Evolutionary conservation across 2,113 vertebrate species (phyloP), one percentile per base, ranked within the genome.

Genomic region (Entosphenus tridentatus): DNA sequence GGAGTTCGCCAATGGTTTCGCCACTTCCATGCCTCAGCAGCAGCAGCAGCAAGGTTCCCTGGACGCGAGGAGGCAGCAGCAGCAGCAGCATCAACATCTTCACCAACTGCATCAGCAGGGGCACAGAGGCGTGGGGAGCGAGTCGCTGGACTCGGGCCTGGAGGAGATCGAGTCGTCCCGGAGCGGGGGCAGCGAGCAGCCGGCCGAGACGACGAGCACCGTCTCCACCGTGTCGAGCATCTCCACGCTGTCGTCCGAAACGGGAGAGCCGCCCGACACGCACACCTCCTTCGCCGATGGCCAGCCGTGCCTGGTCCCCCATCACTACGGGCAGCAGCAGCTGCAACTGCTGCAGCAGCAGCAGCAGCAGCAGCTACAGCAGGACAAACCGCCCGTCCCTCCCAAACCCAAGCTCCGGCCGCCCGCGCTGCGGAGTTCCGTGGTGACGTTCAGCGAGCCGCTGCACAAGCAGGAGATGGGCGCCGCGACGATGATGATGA

Each of bases 151-250:
- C 62, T 65, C 62, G n/a, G 62, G 62, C n/a, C 62, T 65, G n/a
- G 62, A 65, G 62, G 62, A 65, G 10, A 65, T 65, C n/a, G 62
- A 65, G n/a, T 65, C 21, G 62, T n/a, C n/a, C 8, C 62, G 62
- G n/a, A 65, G 62, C 10, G 96, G 91, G 79, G 96, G 90, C 74
- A 98, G 92, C 2, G 93, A 98, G 82, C 87, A 92, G 73, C 93
- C 96, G 76, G 80, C 96, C 77, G 93, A 98, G 85, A 98, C 93
- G 83, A 98, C 93, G 67, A 96, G 93, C 84, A 97, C 93, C 78
- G 86, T 98, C 82, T n/a, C 21, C 62, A n/a, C 62, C n/a, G n/a
- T n/a, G n/a, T 65, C 62, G n/a, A 16, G n/a, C n/a, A n/a, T 65
- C 21, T 65, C 62, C 21, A 65, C n/a, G n/a, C 62, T 21, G n/a